A percentile compares a stretch with the other conserved stretches of the same genome.
Evolutionary conservation across 2,797 vertebrate species (phyloP).

Genomic region (Dryobates pubescens): DNA sequence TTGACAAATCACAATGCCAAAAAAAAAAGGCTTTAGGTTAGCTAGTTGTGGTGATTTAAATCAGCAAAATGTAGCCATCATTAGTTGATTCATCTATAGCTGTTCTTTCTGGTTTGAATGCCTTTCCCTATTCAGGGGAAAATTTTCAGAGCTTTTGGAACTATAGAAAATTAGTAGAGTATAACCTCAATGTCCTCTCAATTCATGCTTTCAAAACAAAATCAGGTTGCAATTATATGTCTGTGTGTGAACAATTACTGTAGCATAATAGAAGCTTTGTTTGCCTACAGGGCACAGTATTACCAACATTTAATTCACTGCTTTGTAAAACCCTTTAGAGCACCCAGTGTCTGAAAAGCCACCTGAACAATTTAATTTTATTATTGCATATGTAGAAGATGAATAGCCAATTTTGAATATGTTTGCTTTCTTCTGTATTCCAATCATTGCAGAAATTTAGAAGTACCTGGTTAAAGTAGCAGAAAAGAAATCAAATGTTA

Average conservation of each 20-base stretch:
- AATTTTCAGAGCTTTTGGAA: background rate
- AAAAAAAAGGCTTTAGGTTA: background rate
- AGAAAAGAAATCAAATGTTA: background rate
- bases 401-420: background rate
- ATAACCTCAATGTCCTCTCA: background rate
- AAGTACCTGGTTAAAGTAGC: background rate
- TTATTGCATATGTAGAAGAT: slow-evolving; percentile 2
- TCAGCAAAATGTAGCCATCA: background rate
- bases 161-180: background rate
- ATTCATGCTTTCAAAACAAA: background rate
- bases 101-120: background rate
- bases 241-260: background rate
- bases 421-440: background rate
- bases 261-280: slow-evolving; percentile 13
- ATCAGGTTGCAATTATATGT: background rate
- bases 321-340: slow-evolving; percentile 17
- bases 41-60: background rate
- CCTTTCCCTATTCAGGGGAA: background rate
- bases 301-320: slow-evolving; percentile 16
- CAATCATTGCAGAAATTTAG: background rate
- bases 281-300: slow-evolving; percentile 12
- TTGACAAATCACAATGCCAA: background rate
- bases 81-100: background rate
- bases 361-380: slow-evolving; percentile 29
- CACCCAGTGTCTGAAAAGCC: background rate